phyloP scores from a whole-genome alignment of 2,888 invertebrate genomes.

The Catocala sponsa region DNA sequence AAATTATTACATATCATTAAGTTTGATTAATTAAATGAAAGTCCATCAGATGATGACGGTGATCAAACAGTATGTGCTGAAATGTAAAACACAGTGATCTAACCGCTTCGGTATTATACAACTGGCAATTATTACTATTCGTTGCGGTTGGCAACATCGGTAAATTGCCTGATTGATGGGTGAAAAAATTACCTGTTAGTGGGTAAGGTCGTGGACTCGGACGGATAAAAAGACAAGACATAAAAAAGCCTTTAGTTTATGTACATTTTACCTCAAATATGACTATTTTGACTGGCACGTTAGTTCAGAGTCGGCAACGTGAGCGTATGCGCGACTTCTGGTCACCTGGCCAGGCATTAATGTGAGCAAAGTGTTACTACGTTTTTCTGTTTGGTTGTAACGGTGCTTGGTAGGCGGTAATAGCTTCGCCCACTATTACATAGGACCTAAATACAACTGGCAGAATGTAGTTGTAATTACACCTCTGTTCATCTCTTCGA shows the following conservation, averaged over 20 bases:
- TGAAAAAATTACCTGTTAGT: constrained; percentile 48
- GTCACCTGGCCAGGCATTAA: too few species aligned
- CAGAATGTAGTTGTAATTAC: too few species aligned
- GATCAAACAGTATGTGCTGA: constrained; percentile 62
- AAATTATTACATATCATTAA: constrained; percentile 63
- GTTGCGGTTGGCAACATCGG: constrained; percentile 63
- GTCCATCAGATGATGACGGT: constrained; percentile 64
- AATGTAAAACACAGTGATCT: constrained; percentile 68
- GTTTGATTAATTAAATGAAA: constrained; percentile 65
- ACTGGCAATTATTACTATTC: constrained; percentile 73
- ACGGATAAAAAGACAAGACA: neutral
- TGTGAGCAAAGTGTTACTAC: too few species aligned
- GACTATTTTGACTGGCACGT: too few species aligned
- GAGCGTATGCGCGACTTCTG: too few species aligned
- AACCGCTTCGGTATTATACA: constrained; percentile 69
- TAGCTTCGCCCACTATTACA: too few species aligned
- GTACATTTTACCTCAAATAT: too few species aligned
- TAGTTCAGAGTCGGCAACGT: too few species aligned
- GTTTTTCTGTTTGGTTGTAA: too few species aligned
- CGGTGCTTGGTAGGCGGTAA: too few species aligned
- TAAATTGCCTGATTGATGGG: constrained; percentile 62
- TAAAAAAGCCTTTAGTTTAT: neutral
- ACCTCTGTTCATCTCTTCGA: too few species aligned
- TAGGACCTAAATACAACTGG: too few species aligned
- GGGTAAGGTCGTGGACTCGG: constrained; percentile 21